Evolutionary conservation across 2,888 invertebrate species (phyloP).

Genomic region (Eulithis prunata): DNA sequence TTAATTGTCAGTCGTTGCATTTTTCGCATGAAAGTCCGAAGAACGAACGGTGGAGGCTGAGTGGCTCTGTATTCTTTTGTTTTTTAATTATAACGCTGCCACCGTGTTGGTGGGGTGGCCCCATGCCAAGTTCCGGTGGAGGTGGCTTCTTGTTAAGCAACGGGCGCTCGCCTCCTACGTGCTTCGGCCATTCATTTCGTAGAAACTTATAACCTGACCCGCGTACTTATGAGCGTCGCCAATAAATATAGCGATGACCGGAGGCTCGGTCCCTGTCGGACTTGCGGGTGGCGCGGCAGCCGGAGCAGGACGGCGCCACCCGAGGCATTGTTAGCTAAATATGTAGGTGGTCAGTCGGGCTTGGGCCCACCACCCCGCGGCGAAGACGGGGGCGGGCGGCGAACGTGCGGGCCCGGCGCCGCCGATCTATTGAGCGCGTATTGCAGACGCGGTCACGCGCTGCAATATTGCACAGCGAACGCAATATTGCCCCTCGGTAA

Average conservation of each 20-base stretch:
- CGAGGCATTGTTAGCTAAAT: slow-evolving; percentile 84
- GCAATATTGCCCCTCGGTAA: slow-evolving; percentile 83
- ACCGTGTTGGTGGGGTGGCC: slow-evolving; percentile 66
- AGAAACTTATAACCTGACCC: slow-evolving; percentile 84
- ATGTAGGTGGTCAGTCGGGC: slow-evolving; percentile 83
- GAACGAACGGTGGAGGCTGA: slow-evolving; percentile 73
- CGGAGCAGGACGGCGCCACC: slow-evolving; percentile 69
- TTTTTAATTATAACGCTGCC: slow-evolving; percentile 81
- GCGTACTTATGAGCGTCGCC: slow-evolving; percentile 85
- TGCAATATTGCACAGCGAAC: slow-evolving; percentile 75
- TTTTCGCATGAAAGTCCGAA: slow-evolving; percentile 74
- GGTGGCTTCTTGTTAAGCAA: slow-evolving; percentile 80
- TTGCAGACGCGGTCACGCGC: slow-evolving; percentile 85
- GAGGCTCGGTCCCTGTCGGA: slow-evolving; percentile 73
- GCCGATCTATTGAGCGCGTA: slow-evolving; percentile 85
- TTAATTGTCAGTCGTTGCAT: slow-evolving; percentile 73
- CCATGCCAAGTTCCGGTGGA: slow-evolving; percentile 75
- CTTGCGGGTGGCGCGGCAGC: slow-evolving; percentile 46
- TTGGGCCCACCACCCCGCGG: slow-evolving; percentile 46
- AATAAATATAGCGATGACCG: slow-evolving; percentile 84
- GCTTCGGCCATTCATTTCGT: slow-evolving; percentile 82
- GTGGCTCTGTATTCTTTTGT: slow-evolving; percentile 83
- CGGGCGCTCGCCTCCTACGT: slow-evolving; percentile 77
- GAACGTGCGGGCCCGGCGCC: slow-evolving; percentile 79
- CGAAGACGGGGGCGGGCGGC: slow-evolving; percentile 67